These are phyloP conservation scores for Thalassophryne amazonica DNA, from an alignment of 2,797 vertebrate genomes.

Conservation along the genomic window DNA sequence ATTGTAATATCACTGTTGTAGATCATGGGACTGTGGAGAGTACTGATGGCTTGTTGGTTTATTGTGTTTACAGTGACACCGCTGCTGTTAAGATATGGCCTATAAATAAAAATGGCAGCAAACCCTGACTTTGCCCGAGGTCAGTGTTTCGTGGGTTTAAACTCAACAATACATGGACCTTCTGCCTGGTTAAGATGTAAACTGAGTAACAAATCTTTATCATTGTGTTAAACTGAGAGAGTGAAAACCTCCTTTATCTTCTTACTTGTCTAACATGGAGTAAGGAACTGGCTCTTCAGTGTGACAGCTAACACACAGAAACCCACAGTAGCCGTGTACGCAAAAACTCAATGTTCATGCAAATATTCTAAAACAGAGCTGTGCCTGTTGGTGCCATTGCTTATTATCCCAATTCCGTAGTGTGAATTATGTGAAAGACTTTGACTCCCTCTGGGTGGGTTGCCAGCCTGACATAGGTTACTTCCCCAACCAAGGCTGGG, in stretches of 20 bases:
- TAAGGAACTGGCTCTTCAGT: constrained; percentile 35
- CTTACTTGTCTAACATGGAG: constrained; percentile 13
- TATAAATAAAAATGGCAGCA: neutral
- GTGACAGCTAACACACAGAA: constrained; percentile 9
- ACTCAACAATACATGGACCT: neutral
- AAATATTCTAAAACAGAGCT: no score
- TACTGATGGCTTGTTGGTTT: constrained; percentile 6
- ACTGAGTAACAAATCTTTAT: constrained; percentile 26
- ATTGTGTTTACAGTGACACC: constrained; percentile 1
- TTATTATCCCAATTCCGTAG: no score
- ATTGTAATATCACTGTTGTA: neutral
- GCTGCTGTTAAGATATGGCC: neutral
- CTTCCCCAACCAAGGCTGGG: no score
- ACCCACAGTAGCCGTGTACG: neutral
- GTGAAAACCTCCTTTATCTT: constrained; percentile 18
- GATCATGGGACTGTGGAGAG: neutral
- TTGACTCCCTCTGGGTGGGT: no score
- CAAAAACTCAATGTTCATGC: no score
- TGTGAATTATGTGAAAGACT: no score
- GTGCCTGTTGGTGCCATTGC: no score
- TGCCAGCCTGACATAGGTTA: no score
- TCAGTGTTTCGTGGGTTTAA: neutral
- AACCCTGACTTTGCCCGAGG: neutral
- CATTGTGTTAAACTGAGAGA: constrained; percentile 20
- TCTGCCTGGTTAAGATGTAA: constrained; percentile 30